Base-by-base conservation (phyloP, 1,140 invertebrate genomes). In the Ceratoteleas bidentatus region DNA sequence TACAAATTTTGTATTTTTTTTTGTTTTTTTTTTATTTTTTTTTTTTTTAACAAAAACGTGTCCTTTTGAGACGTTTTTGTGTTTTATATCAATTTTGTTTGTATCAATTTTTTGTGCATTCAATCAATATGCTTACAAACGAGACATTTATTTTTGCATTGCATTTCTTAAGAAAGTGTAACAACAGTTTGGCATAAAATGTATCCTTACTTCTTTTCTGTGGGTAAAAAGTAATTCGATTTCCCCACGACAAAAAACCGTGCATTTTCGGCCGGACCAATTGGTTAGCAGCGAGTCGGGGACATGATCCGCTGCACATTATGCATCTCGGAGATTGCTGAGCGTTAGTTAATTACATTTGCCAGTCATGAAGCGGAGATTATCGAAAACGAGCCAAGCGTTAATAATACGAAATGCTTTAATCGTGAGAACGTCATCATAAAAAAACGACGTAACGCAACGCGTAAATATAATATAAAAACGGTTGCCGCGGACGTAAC, bases 341-440 rank as follows among this genome's bases (percentile, higher is more conserved):
- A 50, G 56, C 65, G 52, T 54, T 69, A 47, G 66, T 72, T 80
- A 80, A 80, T 80, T 80, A 43, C 69, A 53, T 61, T 69, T 66
- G 64, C 68, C 57, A 64, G 62, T 74, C 68, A 69, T 62, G 61
- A 69, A 73, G 47, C 45, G 11, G 69, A 76, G 76, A 84, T 84
- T 77, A 84, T 77, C 73, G 66, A 84, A 84, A 84, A 74, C 73
- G 72, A 84, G 50, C 75, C 69, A 61, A 62, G 66, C 79, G 75
- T 79, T 83, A 68, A 80, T 64, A 72, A 76, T 57, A 56, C 72
- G 74, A 62, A 77, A 54, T 50, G 64, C 53, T 73, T 83, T 72
- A 79, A 79, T 75, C 54, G 72, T 79, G 75, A 79, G 65, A 76
- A 75, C 50, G 56, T 72, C 33, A 53, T 50, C 73, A 50, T 53